phyloP scores from a whole-genome alignment of 2,113 vertebrate genomes.

The Ceuthmochares aereus region DNA sequence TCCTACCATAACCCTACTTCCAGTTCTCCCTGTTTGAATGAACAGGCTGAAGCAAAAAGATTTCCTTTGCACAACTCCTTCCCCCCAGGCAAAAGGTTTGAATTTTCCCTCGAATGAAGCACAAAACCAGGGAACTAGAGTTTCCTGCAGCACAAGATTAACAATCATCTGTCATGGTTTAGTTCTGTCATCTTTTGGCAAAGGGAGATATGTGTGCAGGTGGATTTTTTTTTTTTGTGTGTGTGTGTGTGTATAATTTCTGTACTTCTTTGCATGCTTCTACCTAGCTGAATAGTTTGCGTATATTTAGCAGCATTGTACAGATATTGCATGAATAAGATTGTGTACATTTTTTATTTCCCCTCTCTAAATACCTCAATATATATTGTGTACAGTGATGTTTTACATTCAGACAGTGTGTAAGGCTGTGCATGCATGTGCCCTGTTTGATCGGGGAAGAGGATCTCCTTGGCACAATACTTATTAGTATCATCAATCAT shows the following conservation, averaged over 20 bases:
- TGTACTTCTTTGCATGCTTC: not conserved
- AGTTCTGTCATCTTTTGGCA: slow-evolving; percentile 15
- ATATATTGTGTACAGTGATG: not conserved
- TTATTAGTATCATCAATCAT: slow-evolving; percentile 76
- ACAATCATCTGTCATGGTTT: slow-evolving; percentile 42
- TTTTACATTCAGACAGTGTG: not conserved
- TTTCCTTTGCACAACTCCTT: slow-evolving; percentile 13
- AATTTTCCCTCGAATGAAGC: slow-evolving; percentile 43
- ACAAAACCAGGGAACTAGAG: not conserved
- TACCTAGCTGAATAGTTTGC: not conserved
- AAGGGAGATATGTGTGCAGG: not conserved
- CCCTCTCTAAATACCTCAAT: not conserved
- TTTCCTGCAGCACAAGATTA: slow-evolving; percentile 44
- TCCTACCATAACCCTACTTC: not conserved
- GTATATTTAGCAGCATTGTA: not conserved
- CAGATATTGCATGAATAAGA: not conserved
- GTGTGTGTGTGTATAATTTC: not conserved
- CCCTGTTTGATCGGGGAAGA: not conserved
- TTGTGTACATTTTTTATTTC: not conserved
- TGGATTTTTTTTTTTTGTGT: not conserved
- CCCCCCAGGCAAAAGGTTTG: not conserved
- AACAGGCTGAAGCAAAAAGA: not conserved
- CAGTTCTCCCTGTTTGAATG: slow-evolving; percentile 19
- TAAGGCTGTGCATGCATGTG: not conserved
- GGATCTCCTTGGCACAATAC: slow-evolving; percentile 38